These are phyloP conservation scores for Elegia similella DNA, from an alignment of 2,888 invertebrate species.

Conservation along the genomic window DNA sequence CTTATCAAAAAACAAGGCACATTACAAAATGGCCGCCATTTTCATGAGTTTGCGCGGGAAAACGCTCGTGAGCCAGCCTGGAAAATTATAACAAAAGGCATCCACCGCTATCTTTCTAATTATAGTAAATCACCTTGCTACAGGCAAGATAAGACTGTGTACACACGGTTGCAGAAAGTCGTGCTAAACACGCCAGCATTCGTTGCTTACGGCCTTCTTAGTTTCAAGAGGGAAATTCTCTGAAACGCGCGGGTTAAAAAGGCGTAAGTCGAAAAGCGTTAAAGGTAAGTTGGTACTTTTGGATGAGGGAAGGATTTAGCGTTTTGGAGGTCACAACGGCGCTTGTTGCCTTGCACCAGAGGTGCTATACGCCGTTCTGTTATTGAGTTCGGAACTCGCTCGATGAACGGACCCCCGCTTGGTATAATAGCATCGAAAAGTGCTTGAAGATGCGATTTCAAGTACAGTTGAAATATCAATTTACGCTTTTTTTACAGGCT, in stretches of 20 bases:
- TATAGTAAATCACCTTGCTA: constrained; percentile 82
- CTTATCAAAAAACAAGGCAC: constrained; percentile 82
- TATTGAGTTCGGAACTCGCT: constrained; percentile 52
- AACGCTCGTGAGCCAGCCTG: constrained; percentile 75
- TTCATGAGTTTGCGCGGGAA: constrained; percentile 78
- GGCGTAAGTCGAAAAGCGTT: constrained; percentile 43
- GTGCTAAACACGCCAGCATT: constrained; percentile 48
- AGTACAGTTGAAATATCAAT: background rate
- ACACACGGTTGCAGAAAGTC: constrained; percentile 57
- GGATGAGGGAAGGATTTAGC: constrained; percentile 37
- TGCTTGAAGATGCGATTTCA: constrained; percentile 36
- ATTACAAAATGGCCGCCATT: constrained; percentile 80
- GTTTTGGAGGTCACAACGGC: constrained; percentile 43
- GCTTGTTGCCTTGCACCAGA: constrained; percentile 38
- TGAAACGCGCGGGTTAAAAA: constrained; percentile 34
- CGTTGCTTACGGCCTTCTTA: constrained; percentile 57
- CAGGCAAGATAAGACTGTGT: constrained; percentile 75
- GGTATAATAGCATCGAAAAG: constrained; percentile 69
- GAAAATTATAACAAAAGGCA: constrained; percentile 82
- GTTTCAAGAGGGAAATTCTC: constrained; percentile 46
- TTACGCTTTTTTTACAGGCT: background rate
- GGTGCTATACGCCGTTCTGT: constrained; percentile 55
- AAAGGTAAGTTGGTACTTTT: constrained; percentile 47
- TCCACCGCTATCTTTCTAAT: constrained; percentile 82
- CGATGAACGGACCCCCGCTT: constrained; percentile 71